Conservation (phyloP, 1,140 invertebrate genomes). For the Coptotermes formosanus region DNA sequence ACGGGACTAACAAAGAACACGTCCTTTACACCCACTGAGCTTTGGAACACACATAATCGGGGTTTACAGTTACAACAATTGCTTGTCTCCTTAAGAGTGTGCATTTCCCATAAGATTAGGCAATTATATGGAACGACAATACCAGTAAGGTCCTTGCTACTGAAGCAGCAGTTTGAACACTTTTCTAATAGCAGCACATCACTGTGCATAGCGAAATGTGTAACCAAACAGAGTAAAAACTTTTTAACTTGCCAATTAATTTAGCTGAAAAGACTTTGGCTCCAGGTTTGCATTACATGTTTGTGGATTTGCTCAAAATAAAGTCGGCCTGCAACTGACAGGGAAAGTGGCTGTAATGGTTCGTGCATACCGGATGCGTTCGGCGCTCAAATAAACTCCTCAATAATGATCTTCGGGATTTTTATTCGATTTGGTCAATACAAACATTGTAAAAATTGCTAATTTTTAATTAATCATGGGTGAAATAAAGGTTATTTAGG, state of each 20-base stretch:
- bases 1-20: not conserved
- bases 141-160: not conserved
- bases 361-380: not conserved
- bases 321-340: not conserved
- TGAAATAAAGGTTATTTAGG: too few relatives aligned
- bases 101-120: not conserved
- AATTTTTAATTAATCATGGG: too few relatives aligned
- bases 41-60: not conserved
- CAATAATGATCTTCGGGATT: not conserved
- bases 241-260: constrained; percentile 13
- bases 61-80: not conserved
- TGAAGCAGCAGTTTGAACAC: not conserved
- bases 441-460: not conserved
- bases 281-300: not conserved
- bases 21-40: not conserved
- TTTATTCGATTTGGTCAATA: not conserved
- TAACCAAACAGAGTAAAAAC: not conserved
- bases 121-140: not conserved
- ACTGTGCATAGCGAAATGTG: not conserved
- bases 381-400: not conserved
- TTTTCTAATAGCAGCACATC: not conserved
- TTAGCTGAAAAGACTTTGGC: not conserved
- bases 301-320: not conserved
- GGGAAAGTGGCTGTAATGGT: not conserved
- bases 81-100: not conserved